phyloP scores from a whole-genome alignment of 2,113 vertebrate species.

The Xiphophorus hellerii region DNA sequence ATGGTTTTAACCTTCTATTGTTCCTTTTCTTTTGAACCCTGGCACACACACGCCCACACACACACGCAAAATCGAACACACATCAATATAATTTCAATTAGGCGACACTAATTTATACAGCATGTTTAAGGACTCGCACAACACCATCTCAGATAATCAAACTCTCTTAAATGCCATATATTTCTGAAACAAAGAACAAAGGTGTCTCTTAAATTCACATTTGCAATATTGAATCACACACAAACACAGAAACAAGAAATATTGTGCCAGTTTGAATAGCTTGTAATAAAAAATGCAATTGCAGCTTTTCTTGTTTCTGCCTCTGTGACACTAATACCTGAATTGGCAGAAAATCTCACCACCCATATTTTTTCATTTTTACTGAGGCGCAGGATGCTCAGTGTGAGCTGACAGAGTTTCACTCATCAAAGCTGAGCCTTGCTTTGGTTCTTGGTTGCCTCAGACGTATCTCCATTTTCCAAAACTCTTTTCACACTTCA shows the following conservation, averaged over 20 bases:
- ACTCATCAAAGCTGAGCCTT: conserved; percentile 17
- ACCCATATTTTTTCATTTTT: conserved; percentile 19
- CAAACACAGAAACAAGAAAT: not conserved
- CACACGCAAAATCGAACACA: not conserved
- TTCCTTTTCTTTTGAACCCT: conserved; percentile 12
- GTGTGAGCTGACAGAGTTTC: not conserved
- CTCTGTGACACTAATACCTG: not conserved
- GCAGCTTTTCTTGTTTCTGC: not conserved
- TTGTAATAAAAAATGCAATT: conserved; percentile 5
- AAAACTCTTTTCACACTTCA: conserved; percentile 32
- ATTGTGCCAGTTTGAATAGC: not conserved
- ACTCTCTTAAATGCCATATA: conserved; percentile 13
- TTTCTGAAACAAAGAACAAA: conserved; percentile 11
- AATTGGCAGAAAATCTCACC: conserved; percentile 14
- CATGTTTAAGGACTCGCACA: not conserved
- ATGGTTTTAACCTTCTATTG: conserved; percentile 27
- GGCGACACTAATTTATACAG: not conserved
- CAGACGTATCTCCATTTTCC: conserved; percentile 9
- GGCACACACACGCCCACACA: not conserved
- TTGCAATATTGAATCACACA: not conserved
- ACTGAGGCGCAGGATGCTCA: not conserved
- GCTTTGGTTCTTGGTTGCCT: not conserved
- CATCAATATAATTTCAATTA: not conserved
- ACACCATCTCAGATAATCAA: not conserved
- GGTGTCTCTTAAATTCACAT: conserved; percentile 14